phyloP scores from a whole-genome alignment of 2,797 vertebrate species.

The Oreonectes daqikongensis region DNA sequence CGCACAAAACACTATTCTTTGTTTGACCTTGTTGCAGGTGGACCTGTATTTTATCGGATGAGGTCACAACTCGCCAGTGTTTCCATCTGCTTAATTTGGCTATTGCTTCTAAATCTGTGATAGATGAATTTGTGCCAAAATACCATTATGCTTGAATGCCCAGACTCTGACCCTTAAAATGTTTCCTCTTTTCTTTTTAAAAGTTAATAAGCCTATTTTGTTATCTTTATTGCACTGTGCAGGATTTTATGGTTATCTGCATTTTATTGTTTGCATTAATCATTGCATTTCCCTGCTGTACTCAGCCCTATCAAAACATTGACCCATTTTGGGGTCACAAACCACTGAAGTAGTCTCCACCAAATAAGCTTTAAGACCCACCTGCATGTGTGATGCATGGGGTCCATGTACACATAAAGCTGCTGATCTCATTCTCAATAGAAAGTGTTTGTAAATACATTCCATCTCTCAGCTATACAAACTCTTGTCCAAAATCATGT shows the following conservation, averaged over 20 bases:
- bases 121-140: not conserved
- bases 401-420: not conserved
- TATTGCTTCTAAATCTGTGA: not conserved
- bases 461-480: too few species aligned
- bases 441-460: too few species aligned
- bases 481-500: too few species aligned
- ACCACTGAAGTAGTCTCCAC: not conserved
- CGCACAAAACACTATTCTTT: not conserved
- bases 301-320: not conserved
- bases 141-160: not conserved
- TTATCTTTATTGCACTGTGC: not conserved
- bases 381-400: not conserved
- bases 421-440: too few species aligned
- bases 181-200: not conserved
- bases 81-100: not conserved
- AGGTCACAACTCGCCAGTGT: not conserved
- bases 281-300: constrained; percentile 3
- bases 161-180: not conserved
- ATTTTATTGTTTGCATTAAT: constrained; percentile 2
- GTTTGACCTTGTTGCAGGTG: not conserved
- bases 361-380: constrained; percentile 5
- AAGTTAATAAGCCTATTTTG: constrained; percentile 2
- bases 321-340: not conserved
- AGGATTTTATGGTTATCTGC: not conserved
- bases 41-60: not conserved